These are phyloP conservation scores for Oasisia sp. DNA, from an alignment of 2,888 invertebrate genomes.

Conservation along the genomic window DNA sequence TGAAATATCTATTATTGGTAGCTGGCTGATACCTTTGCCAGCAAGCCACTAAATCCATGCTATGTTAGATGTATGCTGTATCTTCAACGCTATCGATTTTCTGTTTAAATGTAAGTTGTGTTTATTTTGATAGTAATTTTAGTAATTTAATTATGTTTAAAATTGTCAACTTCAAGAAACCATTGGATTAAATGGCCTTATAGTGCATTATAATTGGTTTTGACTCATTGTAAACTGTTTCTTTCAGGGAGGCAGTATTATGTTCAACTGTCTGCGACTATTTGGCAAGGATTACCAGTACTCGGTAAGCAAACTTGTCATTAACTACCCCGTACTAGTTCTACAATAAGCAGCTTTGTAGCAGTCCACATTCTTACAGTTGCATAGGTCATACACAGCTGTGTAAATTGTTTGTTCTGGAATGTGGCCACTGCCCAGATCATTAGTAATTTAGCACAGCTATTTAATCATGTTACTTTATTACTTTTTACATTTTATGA, in stretches of 20 bases:
- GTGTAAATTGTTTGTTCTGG: not conserved
- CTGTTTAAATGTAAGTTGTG: no score
- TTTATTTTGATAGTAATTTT: no score
- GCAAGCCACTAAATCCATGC: no score
- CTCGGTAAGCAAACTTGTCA: slow-evolving; percentile 51
- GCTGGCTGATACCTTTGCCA: no score
- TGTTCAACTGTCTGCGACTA: slow-evolving; percentile 73
- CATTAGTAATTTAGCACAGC: not conserved
- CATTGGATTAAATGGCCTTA: not conserved
- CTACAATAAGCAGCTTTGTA: not conserved
- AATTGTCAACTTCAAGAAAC: no score
- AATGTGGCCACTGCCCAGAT: not conserved
- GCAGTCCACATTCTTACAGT: not conserved
- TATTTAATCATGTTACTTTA: not conserved
- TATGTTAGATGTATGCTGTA: no score
- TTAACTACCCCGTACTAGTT: not conserved
- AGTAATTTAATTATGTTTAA: no score
- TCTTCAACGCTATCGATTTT: no score
- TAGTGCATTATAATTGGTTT: not conserved
- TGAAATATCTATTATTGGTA: no score
- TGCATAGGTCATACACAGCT: not conserved
- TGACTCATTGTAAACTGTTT: slow-evolving; percentile 31
- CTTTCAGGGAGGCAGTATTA: slow-evolving; percentile 58
- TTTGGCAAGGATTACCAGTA: slow-evolving; percentile 76
- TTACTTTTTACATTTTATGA: not conserved